A percentile compares a stretch with the other conserved stretches of the same genome.
These are phyloP conservation scores for Rhineura floridana DNA, from an alignment of 2,113 vertebrate genomes.

Conservation along the genomic window DNA sequence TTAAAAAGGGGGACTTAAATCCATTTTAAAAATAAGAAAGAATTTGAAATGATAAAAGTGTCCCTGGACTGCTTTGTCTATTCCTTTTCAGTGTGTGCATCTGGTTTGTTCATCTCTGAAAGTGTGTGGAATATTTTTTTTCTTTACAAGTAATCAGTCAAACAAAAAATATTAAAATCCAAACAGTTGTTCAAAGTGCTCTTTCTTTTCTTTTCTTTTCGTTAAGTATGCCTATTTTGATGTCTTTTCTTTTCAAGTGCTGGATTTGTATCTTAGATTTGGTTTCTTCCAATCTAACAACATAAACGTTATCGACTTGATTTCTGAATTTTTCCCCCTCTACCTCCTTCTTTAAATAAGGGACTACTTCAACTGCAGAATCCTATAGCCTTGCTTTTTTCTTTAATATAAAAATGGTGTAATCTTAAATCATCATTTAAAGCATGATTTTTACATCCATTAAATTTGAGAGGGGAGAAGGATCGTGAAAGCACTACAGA, in stretches of 20 bases:
- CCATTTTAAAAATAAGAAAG: constrained; percentile 4
- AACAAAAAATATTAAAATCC: constrained; percentile 49
- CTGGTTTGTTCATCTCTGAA: constrained; percentile 89
- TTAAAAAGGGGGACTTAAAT: constrained; percentile 48
- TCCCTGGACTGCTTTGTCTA: constrained; percentile 81
- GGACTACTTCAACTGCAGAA: constrained; percentile 85
- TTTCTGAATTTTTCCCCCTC: constrained; percentile 80
- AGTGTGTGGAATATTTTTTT: constrained; percentile 85
- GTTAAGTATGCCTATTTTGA: constrained; percentile 76
- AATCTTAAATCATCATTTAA: neutral
- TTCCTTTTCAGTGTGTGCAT: constrained; percentile 89
- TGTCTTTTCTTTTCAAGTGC: constrained; percentile 84
- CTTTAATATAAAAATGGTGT: constrained; percentile 6
- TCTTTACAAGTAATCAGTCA: constrained; percentile 10
- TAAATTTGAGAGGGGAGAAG: constrained; percentile 32
- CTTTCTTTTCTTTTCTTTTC: constrained; percentile 79
- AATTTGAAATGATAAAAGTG: constrained; percentile 59
- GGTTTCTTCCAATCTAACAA: constrained; percentile 80
- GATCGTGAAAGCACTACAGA: constrained; percentile 6
- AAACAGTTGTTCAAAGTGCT: constrained; percentile 75
- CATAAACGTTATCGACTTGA: constrained; percentile 80
- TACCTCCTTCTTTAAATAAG: constrained; percentile 82
- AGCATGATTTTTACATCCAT: constrained; percentile 42
- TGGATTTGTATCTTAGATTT: constrained; percentile 83
- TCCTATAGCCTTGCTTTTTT: constrained; percentile 68